Evolutionary conservation across 2,113 vertebrate genomes (phyloP), one percentile per base, ranked within the genome.

Genomic region (Pongo abelii): DNA sequence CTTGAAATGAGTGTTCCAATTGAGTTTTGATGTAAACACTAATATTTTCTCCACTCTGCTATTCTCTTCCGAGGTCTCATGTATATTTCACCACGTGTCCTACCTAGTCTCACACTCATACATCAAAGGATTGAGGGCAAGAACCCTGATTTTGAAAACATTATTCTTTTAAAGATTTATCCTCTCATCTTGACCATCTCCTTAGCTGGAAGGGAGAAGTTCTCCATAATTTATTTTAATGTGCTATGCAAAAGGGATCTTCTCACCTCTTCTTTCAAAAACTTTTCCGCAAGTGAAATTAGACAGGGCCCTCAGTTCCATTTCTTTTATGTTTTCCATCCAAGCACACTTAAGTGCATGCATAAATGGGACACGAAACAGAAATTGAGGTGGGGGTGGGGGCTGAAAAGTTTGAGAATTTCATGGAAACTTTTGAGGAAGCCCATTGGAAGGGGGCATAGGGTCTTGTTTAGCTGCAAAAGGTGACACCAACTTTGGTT

Each of bases 151-250:
- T 99, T 98, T 98, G 98, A 99, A 99, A 99, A 99, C 99, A 99
- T 99, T 99, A 99, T 99, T 99, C 98, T 99, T 99, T 98, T 98
- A 98, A 98, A 99, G 99, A 99, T 99, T 99, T 98, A 99, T 98
- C 98, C 43, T 95, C 98, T 98, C 93, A 0, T 99, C 98, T 97
- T 98, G 98, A 99, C 98, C 98, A 99, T 98, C 98, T 98, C 96
- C 95, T 98, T 97, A 80, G 98, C 98, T 55, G 92, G 98, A 98
- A 98, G 91, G 92, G 93, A 98, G 97, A 97, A 79, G 84, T 83
- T 97, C 97, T 96, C 98, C 97, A 98, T 98, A 98, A 98, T 98
- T 99, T 98, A 99, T 98, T 98, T 96, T 96, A 95, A 98, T 20
- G 30, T 3, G 84, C 91, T 86, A 85, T 96, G 98, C 97, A 98